Conservation (phyloP, 1,140 invertebrate genomes). For the Conus betulinus region DNA sequence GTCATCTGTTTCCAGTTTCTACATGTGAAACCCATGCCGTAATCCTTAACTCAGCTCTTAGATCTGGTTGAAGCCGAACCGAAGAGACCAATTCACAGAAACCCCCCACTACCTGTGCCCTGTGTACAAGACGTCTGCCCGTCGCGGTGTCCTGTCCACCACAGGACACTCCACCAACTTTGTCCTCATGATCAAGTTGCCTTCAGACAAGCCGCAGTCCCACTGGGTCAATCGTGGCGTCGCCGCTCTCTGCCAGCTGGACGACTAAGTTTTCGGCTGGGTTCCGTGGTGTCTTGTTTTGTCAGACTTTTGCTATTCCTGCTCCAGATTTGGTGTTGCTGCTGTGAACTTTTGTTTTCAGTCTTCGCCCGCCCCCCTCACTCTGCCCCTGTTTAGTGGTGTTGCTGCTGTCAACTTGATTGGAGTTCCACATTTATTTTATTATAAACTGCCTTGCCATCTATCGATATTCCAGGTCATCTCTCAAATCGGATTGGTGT, state of each 20-base stretch:
- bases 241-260: constrained; percentile 88
- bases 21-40: too few relatives aligned
- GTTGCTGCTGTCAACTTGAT: background rate
- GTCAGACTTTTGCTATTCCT: background rate
- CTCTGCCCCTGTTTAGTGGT: background rate
- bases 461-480: background rate
- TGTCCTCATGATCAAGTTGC: constrained; percentile 87
- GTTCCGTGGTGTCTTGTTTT: background rate
- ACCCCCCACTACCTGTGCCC: constrained; percentile 85
- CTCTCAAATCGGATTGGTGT: background rate
- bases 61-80: constrained; percentile 80
- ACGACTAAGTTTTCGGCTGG: constrained; percentile 67
- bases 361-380: background rate
- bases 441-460: background rate
- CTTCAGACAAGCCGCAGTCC: constrained; percentile 81
- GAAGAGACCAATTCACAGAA: constrained; percentile 81
- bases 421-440: too few relatives aligned
- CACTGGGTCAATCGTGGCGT: constrained; percentile 95
- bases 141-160: constrained; percentile 88
- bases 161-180: constrained; percentile 97
- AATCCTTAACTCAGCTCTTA: constrained; percentile 33
- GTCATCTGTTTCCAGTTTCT: too few relatives aligned
- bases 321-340: background rate
- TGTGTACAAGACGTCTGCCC: constrained; percentile 91
- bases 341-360: background rate